phyloP scores from a whole-genome alignment of 1,140 invertebrate genomes.

The Hirudo medicinalis region DNA sequence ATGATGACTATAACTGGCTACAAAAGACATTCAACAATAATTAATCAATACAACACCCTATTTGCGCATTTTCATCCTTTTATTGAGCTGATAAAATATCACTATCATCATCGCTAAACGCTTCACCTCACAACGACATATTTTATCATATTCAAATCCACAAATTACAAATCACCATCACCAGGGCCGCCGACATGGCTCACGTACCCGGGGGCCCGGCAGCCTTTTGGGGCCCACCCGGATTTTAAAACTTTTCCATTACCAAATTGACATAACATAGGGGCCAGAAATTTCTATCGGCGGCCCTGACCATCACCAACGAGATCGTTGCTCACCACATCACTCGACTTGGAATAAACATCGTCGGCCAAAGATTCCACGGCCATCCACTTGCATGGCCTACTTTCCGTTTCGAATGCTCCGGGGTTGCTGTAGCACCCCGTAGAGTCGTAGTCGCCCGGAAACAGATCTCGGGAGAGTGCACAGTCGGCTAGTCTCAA shows the following conservation, averaged over 20 bases:
- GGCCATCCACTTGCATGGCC: slow-evolving; percentile 87
- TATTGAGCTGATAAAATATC: background rate
- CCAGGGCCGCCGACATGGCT: too few species aligned
- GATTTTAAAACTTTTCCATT: too few species aligned
- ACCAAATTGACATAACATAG: too few species aligned
- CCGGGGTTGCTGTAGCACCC: slow-evolving; percentile 83
- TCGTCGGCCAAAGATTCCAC: slow-evolving; percentile 71
- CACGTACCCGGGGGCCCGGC: too few species aligned
- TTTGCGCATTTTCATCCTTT: background rate
- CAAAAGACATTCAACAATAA: background rate
- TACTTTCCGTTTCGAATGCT: slow-evolving; percentile 82
- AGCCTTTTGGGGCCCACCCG: too few species aligned
- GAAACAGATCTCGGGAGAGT: slow-evolving; percentile 77
- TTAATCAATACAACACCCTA: background rate
- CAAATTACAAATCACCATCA: background rate
- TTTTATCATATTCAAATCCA: background rate
- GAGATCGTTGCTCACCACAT: slow-evolving; percentile 61
- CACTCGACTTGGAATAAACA: slow-evolving; percentile 68
- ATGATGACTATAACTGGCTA: background rate
- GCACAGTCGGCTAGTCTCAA: slow-evolving; percentile 84
- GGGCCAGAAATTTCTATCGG: too few species aligned
- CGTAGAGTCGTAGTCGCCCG: slow-evolving; percentile 85
- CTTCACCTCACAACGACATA: background rate
- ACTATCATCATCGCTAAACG: background rate
- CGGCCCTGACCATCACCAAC: too few species aligned